Conservation (phyloP, 2,113 vertebrate genomes). For the Poecilia latipinna region DNA sequence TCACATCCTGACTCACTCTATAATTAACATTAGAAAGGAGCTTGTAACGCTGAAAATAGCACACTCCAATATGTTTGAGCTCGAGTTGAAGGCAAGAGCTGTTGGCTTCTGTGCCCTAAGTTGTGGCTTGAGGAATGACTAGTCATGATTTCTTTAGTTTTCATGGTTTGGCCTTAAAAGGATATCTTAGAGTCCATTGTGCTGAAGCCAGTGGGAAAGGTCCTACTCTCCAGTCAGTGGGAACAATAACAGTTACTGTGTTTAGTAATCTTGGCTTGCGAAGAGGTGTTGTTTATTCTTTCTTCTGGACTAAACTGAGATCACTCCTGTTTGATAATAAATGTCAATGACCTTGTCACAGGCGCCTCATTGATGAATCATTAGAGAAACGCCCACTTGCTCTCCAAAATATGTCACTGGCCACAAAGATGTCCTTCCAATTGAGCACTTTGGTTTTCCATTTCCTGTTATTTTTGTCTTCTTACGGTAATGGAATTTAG, state of each 20-base stretch:
- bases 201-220: neutral
- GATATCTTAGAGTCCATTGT: constrained; percentile 44
- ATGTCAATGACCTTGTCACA: too few species aligned
- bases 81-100: constrained; percentile 25
- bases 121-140: constrained; percentile 57
- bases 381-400: neutral
- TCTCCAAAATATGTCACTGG: too few species aligned
- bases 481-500: too few species aligned
- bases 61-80: constrained; percentile 39
- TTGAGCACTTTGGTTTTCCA: too few species aligned
- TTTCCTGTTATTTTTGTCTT: too few species aligned
- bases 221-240: neutral
- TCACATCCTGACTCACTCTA: constrained; percentile 60
- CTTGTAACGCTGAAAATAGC: constrained; percentile 68
- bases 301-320: neutral
- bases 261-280: constrained; percentile 10
- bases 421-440: neutral
- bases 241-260: constrained; percentile 4
- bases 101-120: constrained; percentile 33
- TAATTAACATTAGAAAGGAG: constrained; percentile 58
- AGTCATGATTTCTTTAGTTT: constrained; percentile 48
- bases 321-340: neutral
- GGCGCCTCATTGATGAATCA: neutral
- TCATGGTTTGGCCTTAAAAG: constrained; percentile 41
- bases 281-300: neutral